Percentiles rank a stretch among this genome's conserved stretches.
Evolutionary conservation across 2,797 vertebrate genomes (phyloP).

Genomic region (Pteropus rufus): DNA sequence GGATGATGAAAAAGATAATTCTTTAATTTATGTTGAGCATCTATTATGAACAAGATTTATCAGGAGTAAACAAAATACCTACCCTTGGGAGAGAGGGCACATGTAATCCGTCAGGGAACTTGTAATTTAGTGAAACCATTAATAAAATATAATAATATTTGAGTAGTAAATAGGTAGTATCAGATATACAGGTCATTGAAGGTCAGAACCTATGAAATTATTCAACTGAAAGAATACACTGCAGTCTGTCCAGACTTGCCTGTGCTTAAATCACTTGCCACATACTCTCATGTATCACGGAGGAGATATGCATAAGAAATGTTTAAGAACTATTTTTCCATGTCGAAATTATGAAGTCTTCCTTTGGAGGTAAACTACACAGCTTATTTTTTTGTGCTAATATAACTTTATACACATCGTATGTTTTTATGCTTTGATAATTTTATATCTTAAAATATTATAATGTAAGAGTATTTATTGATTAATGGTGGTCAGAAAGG

Average conservation of each 20-base stretch:
- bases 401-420: neutral
- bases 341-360: neutral
- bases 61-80: constrained; percentile 19
- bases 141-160: constrained; percentile 29
- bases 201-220: constrained; percentile 18
- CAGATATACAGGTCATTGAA: constrained; percentile 18
- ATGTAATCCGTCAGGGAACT: neutral
- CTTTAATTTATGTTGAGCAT: neutral
- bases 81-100: neutral
- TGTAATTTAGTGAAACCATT: constrained; percentile 49
- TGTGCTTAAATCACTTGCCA: neutral
- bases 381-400: neutral
- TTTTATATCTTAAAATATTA: neutral
- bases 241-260: neutral
- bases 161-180: neutral
- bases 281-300: neutral
- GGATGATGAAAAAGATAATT: neutral
- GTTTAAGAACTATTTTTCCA: neutral
- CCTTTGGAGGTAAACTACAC: neutral
- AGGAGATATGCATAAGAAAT: neutral
- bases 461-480: neutral
- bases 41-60: neutral
- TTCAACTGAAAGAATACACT: neutral
- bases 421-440: neutral
- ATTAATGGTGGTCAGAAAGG: neutral